phyloP scores from a whole-genome alignment of 1,140 invertebrate genomes.

The Dendrolimus punctatus region DNA sequence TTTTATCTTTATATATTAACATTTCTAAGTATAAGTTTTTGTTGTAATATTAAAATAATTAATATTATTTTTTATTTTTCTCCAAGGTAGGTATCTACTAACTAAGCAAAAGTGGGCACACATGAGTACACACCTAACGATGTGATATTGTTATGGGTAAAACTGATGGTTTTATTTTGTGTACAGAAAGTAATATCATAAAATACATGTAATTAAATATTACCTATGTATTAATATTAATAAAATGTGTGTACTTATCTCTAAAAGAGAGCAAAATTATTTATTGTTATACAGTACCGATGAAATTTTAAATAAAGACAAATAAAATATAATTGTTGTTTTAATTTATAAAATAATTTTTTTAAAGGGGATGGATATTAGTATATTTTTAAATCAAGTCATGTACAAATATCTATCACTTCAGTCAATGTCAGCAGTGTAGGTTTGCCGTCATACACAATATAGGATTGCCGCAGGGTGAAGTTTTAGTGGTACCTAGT shows the following conservation, averaged over 20 bases:
- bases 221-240: conserved; percentile 33
- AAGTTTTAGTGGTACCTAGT: too few species aligned
- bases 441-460: too few species aligned
- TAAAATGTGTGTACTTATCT: conserved; percentile 49
- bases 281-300: conserved; percentile 66
- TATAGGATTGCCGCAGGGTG: too few species aligned
- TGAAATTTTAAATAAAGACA: conserved; percentile 68
- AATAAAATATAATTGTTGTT: conserved; percentile 23
- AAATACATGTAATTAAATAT: conserved; percentile 17
- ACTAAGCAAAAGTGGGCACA: conserved; percentile 48
- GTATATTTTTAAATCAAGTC: too few species aligned
- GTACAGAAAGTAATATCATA: conserved; percentile 49
- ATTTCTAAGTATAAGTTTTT: too few species aligned
- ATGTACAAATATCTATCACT: too few species aligned
- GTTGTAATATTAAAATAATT: too few species aligned
- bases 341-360: conserved; percentile 2
- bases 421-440: too few species aligned
- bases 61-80: too few species aligned
- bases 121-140: conserved; percentile 51
- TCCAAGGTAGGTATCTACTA: not conserved
- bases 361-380: too few species aligned
- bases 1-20: too few species aligned
- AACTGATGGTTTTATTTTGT: conserved; percentile 64
- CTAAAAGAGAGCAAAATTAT: conserved; percentile 62
- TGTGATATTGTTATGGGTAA: conserved; percentile 66